Evolutionary conservation across 2,888 invertebrate genomes (phyloP), one percentile per base, ranked within the genome.

Genomic region (Hemaris fuciformis): DNA sequence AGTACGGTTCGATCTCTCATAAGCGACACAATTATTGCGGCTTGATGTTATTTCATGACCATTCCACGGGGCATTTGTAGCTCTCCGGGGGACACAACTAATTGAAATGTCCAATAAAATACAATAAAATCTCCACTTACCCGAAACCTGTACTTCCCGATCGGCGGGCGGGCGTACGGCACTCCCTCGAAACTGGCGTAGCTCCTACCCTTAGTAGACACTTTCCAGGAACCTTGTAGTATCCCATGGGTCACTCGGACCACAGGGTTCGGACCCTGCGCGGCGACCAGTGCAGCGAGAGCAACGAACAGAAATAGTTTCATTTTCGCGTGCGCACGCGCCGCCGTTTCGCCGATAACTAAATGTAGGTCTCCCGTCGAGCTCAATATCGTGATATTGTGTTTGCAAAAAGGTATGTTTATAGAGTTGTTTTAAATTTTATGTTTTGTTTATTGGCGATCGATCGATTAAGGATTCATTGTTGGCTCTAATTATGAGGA

Each of bases 111-210:
- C n/a, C n/a, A n/a, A n/a, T n/a, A n/a, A n/a, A n/a, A n/a, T n/a
- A n/a, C n/a, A 20, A 1, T 18, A 43, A 22, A 20, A n/a, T 46
- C 13, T 43, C 1, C 18, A 78, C 85, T 83, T 76, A 93, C 93
- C 81, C 94, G 89, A 77, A 95, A 95, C 71, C 95, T 84, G 56
- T 93, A 86, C 65, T 94, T 92, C n/a, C 94, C 95, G 8, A 94
- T 76, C 0, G 95, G 95, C 13, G 95, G 94, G 59, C 93, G 80
- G 0, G 95, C 95, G 71, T 95, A 96, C 0, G 95, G 95, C 56
- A 96, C 87, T 0, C 95, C 95, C 69, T 94, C 89, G 70, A 95
- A 96, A 41, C 94, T 94, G 7, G 93, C 93, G 67, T 89, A 94
- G 0, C 79, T 74, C 66, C 93, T 76, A 22, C 91, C 88, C 53